Percentiles rank a stretch among this genome's conserved stretches.
Evolutionary conservation across 2,888 invertebrate genomes (phyloP).

Genomic region (Kuschelorhynchus macadamiae): DNA sequence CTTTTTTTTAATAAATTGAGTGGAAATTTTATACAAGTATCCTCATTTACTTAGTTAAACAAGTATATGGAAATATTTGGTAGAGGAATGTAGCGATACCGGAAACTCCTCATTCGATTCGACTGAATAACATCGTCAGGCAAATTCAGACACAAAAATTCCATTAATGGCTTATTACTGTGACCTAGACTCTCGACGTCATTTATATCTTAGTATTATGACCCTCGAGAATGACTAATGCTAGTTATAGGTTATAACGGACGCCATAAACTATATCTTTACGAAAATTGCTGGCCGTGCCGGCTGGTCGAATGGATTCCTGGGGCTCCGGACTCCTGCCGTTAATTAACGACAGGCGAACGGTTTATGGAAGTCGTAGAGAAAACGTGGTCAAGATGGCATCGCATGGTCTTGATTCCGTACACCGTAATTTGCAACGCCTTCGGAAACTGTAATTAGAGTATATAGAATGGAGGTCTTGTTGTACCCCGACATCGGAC

Average conservation of each 20-base stretch:
- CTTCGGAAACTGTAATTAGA: conserved; percentile 64
- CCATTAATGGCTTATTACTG: conserved; percentile 13
- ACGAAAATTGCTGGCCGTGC: conserved; percentile 43
- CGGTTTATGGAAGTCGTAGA: conserved; percentile 61
- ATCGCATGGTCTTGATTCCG: conserved; percentile 53
- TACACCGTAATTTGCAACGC: conserved; percentile 64
- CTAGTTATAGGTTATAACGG: conserved; percentile 48
- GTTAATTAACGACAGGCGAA: conserved; percentile 63
- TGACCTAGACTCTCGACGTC: conserved; percentile 22
- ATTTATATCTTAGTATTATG: conserved; percentile 35
- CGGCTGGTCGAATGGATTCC: conserved; percentile 35
- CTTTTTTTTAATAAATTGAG: no score
- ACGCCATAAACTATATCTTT: conserved; percentile 48
- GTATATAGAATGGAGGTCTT: conserved; percentile 43
- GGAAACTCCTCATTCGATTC: no score
- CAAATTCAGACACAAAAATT: conserved; percentile 13
- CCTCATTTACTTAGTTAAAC: no score
- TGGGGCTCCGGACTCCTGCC: conserved; percentile 48
- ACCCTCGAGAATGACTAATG: conserved; percentile 45
- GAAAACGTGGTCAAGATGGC: conserved; percentile 64
- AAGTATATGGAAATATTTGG: no score
- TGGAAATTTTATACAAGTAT: no score
- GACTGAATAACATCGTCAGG: no score
- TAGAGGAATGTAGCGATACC: no score
- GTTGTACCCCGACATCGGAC: background rate